Evolutionary conservation across 2,888 invertebrate genomes (phyloP), one percentile per base, ranked within the genome.

Genomic region (Cataglyphis cursor): DNA sequence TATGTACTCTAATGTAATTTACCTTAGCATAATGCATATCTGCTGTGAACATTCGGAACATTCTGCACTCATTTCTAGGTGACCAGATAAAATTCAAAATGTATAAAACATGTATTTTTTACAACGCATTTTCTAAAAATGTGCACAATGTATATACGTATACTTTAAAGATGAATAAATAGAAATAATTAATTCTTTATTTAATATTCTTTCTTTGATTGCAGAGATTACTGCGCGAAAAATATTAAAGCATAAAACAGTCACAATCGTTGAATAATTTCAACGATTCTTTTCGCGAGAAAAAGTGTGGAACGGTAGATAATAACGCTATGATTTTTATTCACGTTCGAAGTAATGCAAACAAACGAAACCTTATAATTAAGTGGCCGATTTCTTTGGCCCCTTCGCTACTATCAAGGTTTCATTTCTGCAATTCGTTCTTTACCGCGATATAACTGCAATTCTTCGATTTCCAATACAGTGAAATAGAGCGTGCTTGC

Each of bases 391-490:
- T 70, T 64, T 57, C 28, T 70, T 35, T 38, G 12, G 12, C 51
- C 31, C 31, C 41, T 28, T 28, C 28, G 28, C 28, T 28, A 28
- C 8, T 24, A 57, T 73, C 83, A 66, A 73, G 65, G 38, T 68
- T 82, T 83, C 51, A 66, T 74, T 82, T 61, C 38, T 73, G 21
- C 51, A 76, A 24, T 38, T 28, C 70, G 28, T 68, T 72, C 18
- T 62, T 70, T 62, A 38, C 18, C 44, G 24, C 62, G 24, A 31
- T 61, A n/a, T 51, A 51, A 48, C 61, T 51, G 68, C 81, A 70
- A 83, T 81, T 70, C 81, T 83, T 81, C 82, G 68, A 82, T 70
- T 83, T 70, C 82, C 82, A n/a, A 70, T 83, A 66, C 21, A 61
- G 57, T 28, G 81, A 68, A 81, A 80, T 61, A 80, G 65, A 82